These are phyloP conservation scores for Hoplodrina ambigua DNA, from an alignment of 2,888 invertebrate species.

Conservation along the genomic window DNA sequence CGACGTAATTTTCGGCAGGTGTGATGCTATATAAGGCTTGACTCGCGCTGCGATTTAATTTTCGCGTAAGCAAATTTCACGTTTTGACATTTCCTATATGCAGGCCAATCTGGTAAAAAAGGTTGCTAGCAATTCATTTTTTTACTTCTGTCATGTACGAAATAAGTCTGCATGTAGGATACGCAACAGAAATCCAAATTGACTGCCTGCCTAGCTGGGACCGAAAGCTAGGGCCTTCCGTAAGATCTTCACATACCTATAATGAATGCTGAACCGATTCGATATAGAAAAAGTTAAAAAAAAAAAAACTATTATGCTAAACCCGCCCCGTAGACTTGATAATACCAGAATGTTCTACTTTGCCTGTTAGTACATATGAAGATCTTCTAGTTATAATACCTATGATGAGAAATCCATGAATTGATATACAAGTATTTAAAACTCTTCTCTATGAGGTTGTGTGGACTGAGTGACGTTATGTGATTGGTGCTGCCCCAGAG, in stretches of 20 bases:
- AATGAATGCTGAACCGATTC: constrained; percentile 45
- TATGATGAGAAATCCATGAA: constrained; percentile 27
- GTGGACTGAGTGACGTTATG: constrained; percentile 84
- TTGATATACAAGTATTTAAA: constrained; percentile 35
- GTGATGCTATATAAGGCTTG: neutral
- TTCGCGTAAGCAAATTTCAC: neutral
- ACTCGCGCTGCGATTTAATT: neutral
- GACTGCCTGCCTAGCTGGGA: constrained; percentile 33
- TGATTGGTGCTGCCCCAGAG: constrained; percentile 90
- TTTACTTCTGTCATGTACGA: constrained; percentile 9
- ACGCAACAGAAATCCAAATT: constrained; percentile 12
- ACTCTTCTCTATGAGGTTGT: constrained; percentile 84
- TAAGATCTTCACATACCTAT: constrained; percentile 34
- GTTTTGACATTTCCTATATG: neutral
- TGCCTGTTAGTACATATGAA: constrained; percentile 43
- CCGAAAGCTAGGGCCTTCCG: constrained; percentile 13
- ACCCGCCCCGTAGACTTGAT: constrained; percentile 51
- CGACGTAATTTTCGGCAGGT: constrained; percentile 3
- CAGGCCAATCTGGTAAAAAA: neutral
- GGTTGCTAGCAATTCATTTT: constrained; percentile 21
- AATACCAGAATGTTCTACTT: constrained; percentile 49
- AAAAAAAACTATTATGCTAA: constrained; percentile 42
- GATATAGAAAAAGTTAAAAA: constrained; percentile 21
- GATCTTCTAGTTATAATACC: constrained; percentile 43
- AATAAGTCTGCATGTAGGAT: constrained; percentile 38